Evolutionary conservation across 2,113 vertebrate genomes (phyloP).

Genomic region (Rhinoderma darwinii): DNA sequence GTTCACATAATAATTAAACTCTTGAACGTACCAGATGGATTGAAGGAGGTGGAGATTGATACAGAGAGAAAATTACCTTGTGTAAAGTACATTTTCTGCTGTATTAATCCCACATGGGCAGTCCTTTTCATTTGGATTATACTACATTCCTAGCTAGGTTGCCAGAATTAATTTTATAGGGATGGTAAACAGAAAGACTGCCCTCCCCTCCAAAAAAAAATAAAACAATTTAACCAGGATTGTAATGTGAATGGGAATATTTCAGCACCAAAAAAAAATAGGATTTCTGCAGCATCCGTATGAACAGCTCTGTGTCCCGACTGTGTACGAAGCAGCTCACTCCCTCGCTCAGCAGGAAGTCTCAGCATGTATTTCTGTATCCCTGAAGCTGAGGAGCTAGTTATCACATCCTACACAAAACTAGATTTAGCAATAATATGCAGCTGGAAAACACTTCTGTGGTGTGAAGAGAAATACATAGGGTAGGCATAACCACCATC

Average conservation of each 20-base stretch:
- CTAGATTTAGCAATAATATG: background rate
- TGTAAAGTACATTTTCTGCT: constrained; percentile 59
- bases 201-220: background rate
- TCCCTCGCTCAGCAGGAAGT: background rate
- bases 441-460: background rate
- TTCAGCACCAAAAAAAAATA: background rate
- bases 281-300: background rate
- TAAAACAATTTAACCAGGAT: too few relatives aligned
- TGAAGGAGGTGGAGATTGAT: constrained; percentile 72
- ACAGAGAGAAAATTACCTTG: constrained; percentile 62
- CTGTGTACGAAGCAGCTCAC: background rate
- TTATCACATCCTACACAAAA: background rate
- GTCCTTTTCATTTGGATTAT: background rate
- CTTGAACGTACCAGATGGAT: constrained; percentile 71
- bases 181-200: background rate
- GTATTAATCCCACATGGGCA: constrained; percentile 61
- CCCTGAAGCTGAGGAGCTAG: background rate
- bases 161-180: background rate
- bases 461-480: background rate
- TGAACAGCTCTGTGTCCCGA: background rate
- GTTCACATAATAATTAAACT: constrained; percentile 73
- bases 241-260: background rate
- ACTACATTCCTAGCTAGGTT: background rate
- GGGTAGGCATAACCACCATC: background rate
- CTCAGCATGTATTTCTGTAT: background rate